These are phyloP conservation scores for Tinamus guttatus DNA, from an alignment of 2,113 vertebrate species.

Conservation along the genomic window DNA sequence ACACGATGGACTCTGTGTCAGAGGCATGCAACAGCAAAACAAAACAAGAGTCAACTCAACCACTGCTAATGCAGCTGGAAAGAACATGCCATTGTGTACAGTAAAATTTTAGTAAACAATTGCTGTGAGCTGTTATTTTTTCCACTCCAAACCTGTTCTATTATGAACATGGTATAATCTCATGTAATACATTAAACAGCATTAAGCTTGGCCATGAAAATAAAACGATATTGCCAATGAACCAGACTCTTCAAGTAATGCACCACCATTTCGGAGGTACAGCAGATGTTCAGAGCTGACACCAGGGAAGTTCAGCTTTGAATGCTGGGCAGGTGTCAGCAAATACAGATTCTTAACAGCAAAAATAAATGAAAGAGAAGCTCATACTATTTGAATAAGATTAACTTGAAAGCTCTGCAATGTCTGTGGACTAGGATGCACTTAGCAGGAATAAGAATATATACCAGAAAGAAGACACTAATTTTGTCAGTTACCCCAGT, in stretches of 20 bases:
- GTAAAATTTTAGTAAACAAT: neutral
- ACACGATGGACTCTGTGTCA: conserved; percentile 40
- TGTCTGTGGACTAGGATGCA: neutral
- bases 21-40: conserved; percentile 50
- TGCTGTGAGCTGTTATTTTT: neutral
- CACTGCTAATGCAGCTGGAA: conserved; percentile 33
- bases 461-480: neutral
- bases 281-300: neutral
- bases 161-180: neutral
- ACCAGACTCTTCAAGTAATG: neutral
- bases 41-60: conserved; percentile 11
- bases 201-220: neutral
- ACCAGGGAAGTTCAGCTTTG: neutral
- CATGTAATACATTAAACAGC: neutral
- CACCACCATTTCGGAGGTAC: neutral
- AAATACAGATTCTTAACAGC: conserved; percentile 3
- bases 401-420: neutral
- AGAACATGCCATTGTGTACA: neutral
- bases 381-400: neutral
- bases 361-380: neutral
- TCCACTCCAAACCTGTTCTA: neutral
- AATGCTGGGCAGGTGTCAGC: neutral
- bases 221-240: neutral
- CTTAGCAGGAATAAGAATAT: neutral
- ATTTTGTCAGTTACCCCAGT: neutral